phyloP scores from a whole-genome alignment of 2,113 vertebrate species.

The Syrrhaptes paradoxus region DNA sequence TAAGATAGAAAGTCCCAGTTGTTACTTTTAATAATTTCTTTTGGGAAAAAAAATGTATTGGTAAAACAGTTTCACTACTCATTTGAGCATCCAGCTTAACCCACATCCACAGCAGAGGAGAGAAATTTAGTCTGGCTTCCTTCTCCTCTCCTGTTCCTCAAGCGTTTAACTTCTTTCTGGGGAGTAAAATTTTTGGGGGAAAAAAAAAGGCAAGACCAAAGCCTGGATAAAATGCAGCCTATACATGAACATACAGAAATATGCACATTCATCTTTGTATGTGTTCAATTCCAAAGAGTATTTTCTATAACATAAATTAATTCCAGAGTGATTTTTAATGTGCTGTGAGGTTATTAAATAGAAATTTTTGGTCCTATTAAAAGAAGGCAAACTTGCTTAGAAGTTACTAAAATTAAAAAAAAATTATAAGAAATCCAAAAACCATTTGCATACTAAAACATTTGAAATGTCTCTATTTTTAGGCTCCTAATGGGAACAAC shows the following conservation, averaged over 20 bases:
- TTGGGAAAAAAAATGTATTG: neutral
- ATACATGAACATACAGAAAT: neutral
- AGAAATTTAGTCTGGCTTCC: neutral
- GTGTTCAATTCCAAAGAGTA: neutral
- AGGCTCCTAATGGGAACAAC: neutral
- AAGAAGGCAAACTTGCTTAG: neutral
- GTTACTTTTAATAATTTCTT: neutral
- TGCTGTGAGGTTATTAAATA: neutral
- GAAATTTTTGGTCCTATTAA: neutral
- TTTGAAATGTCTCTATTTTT: neutral
- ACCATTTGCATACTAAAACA: neutral
- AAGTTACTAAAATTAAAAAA: neutral
- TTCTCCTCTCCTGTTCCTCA: neutral
- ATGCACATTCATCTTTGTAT: neutral
- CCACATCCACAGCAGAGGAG: neutral
- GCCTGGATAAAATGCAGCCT: neutral
- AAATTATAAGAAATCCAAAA: neutral
- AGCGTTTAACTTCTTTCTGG: neutral
- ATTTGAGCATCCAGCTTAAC: neutral
- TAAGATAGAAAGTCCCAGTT: neutral
- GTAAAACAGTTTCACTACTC: neutral
- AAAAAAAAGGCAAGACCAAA: neutral
- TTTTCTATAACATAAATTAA: neutral
- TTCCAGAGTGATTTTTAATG: neutral
- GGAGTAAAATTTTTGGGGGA: neutral